Conservation (phyloP, 2,113 vertebrate genomes). For the Regulus satrapa region DNA sequence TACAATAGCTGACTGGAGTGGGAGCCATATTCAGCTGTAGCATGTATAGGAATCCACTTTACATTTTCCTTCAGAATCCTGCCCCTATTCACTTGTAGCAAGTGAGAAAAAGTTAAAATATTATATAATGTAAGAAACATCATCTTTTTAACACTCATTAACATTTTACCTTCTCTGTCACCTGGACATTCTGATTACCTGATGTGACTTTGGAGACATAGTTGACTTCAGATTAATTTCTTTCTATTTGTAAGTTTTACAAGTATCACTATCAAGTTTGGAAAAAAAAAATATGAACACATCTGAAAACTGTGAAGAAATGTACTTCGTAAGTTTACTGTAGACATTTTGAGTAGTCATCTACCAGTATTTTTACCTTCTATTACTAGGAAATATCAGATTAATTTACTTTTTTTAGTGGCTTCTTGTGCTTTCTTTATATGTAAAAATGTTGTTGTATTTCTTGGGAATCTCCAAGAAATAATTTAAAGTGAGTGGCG, state of each 20-base stretch:
- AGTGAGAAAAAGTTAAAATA: background rate
- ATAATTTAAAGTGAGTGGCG: background rate
- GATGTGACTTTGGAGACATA: background rate
- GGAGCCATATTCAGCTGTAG: background rate
- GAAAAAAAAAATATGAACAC: background rate
- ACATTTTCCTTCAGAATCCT: background rate
- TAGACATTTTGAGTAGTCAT: background rate
- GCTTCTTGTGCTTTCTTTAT: background rate
- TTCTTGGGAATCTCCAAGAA: background rate
- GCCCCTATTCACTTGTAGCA: background rate
- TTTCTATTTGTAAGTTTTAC: background rate
- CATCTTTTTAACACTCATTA: background rate
- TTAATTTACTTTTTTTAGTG: background rate
- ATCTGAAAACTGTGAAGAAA: background rate
- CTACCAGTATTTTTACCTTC: background rate
- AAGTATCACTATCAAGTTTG: background rate
- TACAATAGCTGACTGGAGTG: background rate
- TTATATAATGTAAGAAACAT: background rate
- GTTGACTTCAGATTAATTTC: background rate
- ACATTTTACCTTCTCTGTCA: background rate
- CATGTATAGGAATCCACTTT: background rate
- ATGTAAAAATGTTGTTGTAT: background rate
- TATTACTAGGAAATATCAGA: background rate
- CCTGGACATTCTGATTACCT: background rate
- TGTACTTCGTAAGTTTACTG: background rate